phyloP scores from a whole-genome alignment of 1,140 invertebrate species.

The Dolichoris vasculosae region DNA sequence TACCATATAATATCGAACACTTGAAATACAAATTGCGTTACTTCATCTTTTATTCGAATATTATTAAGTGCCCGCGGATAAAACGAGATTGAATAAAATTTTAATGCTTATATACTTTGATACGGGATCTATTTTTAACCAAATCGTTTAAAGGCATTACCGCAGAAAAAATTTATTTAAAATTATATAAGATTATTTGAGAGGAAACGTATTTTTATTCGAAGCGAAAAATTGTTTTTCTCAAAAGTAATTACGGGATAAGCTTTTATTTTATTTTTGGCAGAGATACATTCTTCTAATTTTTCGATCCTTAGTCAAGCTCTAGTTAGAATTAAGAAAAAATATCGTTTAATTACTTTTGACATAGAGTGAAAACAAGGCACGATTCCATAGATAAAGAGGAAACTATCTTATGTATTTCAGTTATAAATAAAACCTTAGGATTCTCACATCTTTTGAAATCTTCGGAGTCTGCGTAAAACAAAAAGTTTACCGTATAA shows the following conservation, averaged over 20 bases:
- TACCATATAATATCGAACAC: neutral
- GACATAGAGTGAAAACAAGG: no score
- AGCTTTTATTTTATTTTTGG: neutral
- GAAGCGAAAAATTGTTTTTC: neutral
- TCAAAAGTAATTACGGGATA: neutral
- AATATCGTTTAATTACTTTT: no score
- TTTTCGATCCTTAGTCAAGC: no score
- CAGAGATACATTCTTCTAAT: neutral
- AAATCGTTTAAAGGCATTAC: neutral
- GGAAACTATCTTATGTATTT: no score
- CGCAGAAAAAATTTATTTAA: neutral
- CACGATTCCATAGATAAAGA: no score
- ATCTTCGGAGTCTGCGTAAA: no score
- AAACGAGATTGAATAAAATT: neutral
- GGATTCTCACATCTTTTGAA: no score
- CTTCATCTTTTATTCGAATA: neutral
- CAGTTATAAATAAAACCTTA: no score
- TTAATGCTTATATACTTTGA: neutral
- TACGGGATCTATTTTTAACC: neutral
- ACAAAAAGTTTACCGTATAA: no score
- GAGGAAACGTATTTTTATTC: neutral
- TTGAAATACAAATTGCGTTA: neutral
- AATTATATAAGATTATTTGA: slow-evolving; percentile 4
- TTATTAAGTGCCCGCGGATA: neutral
- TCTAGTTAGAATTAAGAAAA: no score